Evolutionary conservation across 2,797 vertebrate species (phyloP).

Genomic region (Semaprochilodus insignis): DNA sequence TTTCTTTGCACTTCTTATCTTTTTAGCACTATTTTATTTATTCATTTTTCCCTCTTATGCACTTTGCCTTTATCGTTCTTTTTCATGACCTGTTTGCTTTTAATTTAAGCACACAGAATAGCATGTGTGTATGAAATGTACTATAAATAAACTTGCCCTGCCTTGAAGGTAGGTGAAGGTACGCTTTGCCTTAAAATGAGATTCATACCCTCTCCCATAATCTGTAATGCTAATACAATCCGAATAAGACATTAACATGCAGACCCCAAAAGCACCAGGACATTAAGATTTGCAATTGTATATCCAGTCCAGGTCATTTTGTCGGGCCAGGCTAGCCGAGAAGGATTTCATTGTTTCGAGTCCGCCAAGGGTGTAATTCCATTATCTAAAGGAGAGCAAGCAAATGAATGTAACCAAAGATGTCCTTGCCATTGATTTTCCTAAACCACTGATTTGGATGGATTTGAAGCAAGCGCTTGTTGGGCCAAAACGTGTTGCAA

Average conservation of each 20-base stretch:
- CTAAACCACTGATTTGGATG: constrained; percentile 15
- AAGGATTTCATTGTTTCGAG: constrained; percentile 19
- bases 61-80: too few species aligned
- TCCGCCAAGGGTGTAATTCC: not conserved
- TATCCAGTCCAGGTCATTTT: not conserved
- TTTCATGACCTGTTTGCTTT: too few species aligned
- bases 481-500: constrained; percentile 21
- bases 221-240: not conserved
- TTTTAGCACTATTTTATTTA: too few species aligned
- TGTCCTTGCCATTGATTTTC: constrained; percentile 32
- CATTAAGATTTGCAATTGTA: not conserved
- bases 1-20: too few species aligned
- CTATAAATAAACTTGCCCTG: too few species aligned
- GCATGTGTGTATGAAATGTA: too few species aligned
- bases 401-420: constrained; percentile 8
- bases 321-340: not conserved
- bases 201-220: not conserved
- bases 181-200: too few species aligned
- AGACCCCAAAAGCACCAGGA: not conserved
- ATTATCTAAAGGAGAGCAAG: constrained; percentile 9
- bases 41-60: too few species aligned
- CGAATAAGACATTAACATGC: not conserved
- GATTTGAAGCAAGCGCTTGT: constrained; percentile 11
- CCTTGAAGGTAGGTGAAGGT: too few species aligned
- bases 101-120: too few species aligned